These are phyloP conservation scores for Ctena decussata DNA, from an alignment of 2,888 invertebrate genomes.

Conservation along the genomic window DNA sequence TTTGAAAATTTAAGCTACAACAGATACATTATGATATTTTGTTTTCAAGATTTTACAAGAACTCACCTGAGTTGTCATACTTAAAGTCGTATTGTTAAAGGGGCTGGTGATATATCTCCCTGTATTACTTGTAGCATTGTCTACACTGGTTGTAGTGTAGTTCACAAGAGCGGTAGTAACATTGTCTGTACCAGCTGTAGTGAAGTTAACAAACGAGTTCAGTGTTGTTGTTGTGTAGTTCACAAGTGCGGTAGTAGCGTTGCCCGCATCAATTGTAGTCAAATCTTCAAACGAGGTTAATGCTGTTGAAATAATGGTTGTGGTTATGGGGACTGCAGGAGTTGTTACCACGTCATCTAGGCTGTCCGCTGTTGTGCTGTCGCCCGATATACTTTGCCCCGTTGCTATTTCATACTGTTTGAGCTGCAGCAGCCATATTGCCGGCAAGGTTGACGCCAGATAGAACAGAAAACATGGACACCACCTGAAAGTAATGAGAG, in stretches of 20 bases:
- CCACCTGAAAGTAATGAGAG: constrained; percentile 60
- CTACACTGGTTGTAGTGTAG: too few relatives aligned
- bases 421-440: constrained; percentile 74
- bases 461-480: constrained; percentile 75
- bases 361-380: not conserved
- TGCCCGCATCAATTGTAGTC: not conserved
- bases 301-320: not conserved
- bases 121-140: too few relatives aligned
- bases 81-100: too few relatives aligned
- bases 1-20: too few relatives aligned
- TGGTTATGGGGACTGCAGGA: not conserved
- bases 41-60: too few relatives aligned
- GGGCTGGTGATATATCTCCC: too few relatives aligned
- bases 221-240: not conserved
- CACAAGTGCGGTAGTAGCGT: not conserved
- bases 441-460: constrained; percentile 72
- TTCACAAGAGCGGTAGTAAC: too few relatives aligned
- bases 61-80: too few relatives aligned
- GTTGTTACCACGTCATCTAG: not conserved
- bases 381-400: not conserved
- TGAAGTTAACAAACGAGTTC: not conserved
- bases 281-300: not conserved
- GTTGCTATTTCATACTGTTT: constrained; percentile 35
- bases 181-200: not conserved
- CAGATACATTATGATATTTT: too few relatives aligned